Evolutionary conservation across 2,113 vertebrate genomes (phyloP).

Genomic region (Gadus chalcogrammus): DNA sequence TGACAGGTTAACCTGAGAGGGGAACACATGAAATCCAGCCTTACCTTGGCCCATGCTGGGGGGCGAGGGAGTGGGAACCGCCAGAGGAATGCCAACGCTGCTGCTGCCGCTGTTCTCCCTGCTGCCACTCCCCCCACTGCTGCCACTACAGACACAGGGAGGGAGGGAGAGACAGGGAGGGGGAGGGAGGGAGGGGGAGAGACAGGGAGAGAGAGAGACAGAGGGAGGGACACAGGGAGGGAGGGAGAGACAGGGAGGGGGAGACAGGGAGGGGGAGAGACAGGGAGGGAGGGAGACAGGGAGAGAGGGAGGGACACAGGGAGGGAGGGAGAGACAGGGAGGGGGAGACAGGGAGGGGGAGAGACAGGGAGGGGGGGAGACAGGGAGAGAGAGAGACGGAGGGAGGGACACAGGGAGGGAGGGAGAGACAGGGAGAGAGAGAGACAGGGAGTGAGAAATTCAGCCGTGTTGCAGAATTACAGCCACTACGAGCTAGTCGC

Average conservation of each 20-base stretch:
- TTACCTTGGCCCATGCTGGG: slow-evolving; percentile 90
- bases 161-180: not conserved
- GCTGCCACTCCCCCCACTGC: slow-evolving; percentile 93
- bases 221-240: not conserved
- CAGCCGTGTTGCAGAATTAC: not conserved
- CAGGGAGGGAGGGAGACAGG: too few relatives aligned
- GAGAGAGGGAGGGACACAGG: too few relatives aligned
- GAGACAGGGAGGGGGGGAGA: too few relatives aligned
- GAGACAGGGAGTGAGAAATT: not conserved
- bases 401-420: too few relatives aligned
- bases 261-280: too few relatives aligned
- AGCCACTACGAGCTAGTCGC: too few relatives aligned
- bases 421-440: too few relatives aligned
- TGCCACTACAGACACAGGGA: slow-evolving; percentile 74
- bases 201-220: slow-evolving; percentile 3
- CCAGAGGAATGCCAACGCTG: slow-evolving; percentile 89
- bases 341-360: too few relatives aligned
- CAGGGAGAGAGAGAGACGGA: too few relatives aligned
- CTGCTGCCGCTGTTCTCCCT: slow-evolving; percentile 94
- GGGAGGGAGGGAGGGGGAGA: not conserved
- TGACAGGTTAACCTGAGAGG: too few relatives aligned
- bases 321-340: not conserved
- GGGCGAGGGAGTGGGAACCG: slow-evolving; percentile 95
- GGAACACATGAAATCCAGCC: too few relatives aligned
- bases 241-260: too few relatives aligned